Percentiles rank a stretch among this genome's conserved stretches.
Conservation (phyloP, 1,140 invertebrate species). For the Aplysia californica region DNA sequence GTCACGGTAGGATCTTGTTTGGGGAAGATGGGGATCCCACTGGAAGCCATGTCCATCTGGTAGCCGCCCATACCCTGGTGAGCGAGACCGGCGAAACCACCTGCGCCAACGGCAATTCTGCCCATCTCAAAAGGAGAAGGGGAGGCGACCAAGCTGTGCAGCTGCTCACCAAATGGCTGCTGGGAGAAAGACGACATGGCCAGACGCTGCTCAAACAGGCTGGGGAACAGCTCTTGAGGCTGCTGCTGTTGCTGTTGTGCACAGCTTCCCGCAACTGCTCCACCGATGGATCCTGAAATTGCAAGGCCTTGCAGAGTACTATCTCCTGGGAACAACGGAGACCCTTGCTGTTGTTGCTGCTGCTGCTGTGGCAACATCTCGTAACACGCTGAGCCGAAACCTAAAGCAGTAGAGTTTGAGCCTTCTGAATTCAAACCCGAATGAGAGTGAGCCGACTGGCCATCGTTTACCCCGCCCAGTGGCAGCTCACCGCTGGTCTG, state of each 20-base stretch:
- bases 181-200: conserved; percentile 25
- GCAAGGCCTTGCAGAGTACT: background rate
- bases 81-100: background rate
- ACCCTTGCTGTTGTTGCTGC: background rate
- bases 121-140: background rate
- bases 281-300: background rate
- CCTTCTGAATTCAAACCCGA: too few relatives aligned
- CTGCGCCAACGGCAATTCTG: background rate
- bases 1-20: background rate
- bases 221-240: conserved; percentile 1
- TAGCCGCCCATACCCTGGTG: background rate
- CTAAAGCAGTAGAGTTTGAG: background rate
- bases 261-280: background rate
- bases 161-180: conserved; percentile 25
- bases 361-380: too few relatives aligned
- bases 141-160: background rate
- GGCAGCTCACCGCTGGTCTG: too few relatives aligned
- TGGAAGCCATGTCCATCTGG: background rate
- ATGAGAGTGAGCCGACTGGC: too few relatives aligned
- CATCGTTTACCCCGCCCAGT: too few relatives aligned
- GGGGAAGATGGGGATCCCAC: background rate
- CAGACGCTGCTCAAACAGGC: conserved; percentile 21
- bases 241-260: background rate
- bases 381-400: background rate
- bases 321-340: background rate